Conservation (phyloP, 2,888 invertebrate species). For the Pseudococcus jackbeardsleyi region DNA sequence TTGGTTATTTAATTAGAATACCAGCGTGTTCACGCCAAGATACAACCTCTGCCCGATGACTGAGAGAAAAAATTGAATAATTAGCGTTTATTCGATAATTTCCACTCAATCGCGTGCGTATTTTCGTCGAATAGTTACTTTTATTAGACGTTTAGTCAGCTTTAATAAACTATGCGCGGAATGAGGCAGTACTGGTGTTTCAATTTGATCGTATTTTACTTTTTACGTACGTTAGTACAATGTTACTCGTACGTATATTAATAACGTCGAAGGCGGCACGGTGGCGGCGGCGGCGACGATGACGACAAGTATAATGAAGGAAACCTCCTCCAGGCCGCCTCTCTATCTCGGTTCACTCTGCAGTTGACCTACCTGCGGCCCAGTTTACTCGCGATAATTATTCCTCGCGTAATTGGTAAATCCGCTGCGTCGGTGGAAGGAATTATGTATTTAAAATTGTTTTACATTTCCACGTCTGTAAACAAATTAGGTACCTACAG, state of each 20-base stretch:
- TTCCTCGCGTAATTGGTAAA: not conserved
- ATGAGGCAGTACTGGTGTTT: not conserved
- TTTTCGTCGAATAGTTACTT: slow-evolving; percentile 6
- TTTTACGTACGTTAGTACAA: too few relatives aligned
- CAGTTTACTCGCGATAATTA: not conserved
- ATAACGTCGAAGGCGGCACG: not conserved
- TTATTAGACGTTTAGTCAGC: not conserved
- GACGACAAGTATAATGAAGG: not conserved
- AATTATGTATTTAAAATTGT: not conserved
- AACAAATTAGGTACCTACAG: not conserved
- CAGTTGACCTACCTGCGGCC: not conserved
- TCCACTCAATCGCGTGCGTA: not conserved
- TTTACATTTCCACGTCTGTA: not conserved
- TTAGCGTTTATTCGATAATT: slow-evolving; percentile 2
- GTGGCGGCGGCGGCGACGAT: not conserved
- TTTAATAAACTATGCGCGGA: not conserved
- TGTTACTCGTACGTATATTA: not conserved
- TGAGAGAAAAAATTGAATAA: not conserved
- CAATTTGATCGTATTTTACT: not conserved
- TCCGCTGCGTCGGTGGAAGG: not conserved
- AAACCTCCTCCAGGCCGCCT: not conserved
- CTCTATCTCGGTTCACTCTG: not conserved
- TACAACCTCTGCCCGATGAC: not conserved
- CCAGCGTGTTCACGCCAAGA: not conserved
- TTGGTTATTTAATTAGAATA: not conserved